A percentile compares a stretch with the other conserved stretches of the same genome.
Evolutionary conservation across 2,113 vertebrate genomes (phyloP).

Genomic region (Cochlearius cochlearius): DNA sequence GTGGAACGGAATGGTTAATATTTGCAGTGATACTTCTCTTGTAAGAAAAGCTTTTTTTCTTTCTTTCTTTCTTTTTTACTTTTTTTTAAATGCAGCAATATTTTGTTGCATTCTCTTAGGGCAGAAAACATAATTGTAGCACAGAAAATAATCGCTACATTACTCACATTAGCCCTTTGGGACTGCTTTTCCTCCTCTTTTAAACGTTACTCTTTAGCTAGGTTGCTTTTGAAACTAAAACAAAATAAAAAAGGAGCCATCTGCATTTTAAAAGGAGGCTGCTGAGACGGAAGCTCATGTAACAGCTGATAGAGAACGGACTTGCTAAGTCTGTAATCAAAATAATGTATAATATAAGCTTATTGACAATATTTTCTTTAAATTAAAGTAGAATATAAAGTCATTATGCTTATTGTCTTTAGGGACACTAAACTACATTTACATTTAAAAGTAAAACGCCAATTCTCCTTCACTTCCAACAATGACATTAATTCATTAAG

Average conservation of each 20-base stretch:
- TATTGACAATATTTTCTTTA: background rate
- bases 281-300: background rate
- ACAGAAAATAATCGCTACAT: conserved; percentile 53
- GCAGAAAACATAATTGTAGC: conserved; percentile 42
- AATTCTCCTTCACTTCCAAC: background rate
- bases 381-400: background rate
- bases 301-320: background rate
- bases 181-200: background rate
- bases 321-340: background rate
- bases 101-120: conserved; percentile 34
- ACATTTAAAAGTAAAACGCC: background rate
- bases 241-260: background rate
- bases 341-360: background rate
- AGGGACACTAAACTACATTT: background rate
- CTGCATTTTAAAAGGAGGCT: background rate
- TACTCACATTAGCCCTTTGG: conserved; percentile 17
- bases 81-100: background rate
- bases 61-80: no score
- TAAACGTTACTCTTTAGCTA: background rate
- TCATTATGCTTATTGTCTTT: background rate
- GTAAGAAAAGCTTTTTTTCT: background rate
- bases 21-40: background rate
- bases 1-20: background rate
- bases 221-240: conserved; percentile 31
- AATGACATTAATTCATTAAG: background rate